These are phyloP conservation scores for Microctenopoma stevenorrisi DNA, from an alignment of 2,797 vertebrate species.

Conservation along the genomic window DNA sequence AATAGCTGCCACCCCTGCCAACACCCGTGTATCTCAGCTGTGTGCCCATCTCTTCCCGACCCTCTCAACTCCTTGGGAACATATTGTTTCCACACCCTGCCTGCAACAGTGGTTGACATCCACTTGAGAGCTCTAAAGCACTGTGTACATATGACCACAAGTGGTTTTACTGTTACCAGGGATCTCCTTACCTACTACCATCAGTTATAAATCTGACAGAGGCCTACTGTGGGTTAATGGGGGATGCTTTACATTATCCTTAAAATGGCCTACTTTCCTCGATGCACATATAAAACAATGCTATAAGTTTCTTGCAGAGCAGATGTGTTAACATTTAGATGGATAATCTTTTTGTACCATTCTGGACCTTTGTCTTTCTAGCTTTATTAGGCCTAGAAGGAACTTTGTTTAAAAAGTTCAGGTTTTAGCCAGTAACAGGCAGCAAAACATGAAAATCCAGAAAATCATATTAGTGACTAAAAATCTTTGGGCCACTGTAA, in stretches of 20 bases:
- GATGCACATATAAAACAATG: background rate
- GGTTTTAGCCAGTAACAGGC: background rate
- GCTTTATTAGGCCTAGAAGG: background rate
- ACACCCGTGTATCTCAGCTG: constrained; percentile 19
- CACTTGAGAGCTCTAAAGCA: constrained; percentile 75
- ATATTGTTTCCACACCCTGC: constrained; percentile 58
- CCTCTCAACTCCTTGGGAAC: constrained; percentile 48
- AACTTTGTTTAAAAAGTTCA: background rate
- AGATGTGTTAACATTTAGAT: background rate
- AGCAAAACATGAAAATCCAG: background rate
- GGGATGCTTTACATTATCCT: constrained; percentile 15
- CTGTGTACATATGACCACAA: constrained; percentile 75
- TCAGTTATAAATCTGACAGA: constrained; percentile 68
- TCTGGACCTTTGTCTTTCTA: background rate
- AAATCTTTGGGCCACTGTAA: background rate
- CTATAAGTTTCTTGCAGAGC: background rate
- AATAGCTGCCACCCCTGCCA: constrained; percentile 4
- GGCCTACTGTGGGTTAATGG: constrained; percentile 30
- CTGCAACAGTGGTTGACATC: constrained; percentile 66
- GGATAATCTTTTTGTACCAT: no score
- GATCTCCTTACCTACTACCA: constrained; percentile 71
- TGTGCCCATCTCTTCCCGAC: constrained; percentile 29
- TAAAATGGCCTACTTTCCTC: background rate
- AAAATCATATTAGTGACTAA: background rate
- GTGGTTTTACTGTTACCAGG: constrained; percentile 74